phyloP scores from a whole-genome alignment of 2,113 vertebrate species.

The Strix uralensis region DNA sequence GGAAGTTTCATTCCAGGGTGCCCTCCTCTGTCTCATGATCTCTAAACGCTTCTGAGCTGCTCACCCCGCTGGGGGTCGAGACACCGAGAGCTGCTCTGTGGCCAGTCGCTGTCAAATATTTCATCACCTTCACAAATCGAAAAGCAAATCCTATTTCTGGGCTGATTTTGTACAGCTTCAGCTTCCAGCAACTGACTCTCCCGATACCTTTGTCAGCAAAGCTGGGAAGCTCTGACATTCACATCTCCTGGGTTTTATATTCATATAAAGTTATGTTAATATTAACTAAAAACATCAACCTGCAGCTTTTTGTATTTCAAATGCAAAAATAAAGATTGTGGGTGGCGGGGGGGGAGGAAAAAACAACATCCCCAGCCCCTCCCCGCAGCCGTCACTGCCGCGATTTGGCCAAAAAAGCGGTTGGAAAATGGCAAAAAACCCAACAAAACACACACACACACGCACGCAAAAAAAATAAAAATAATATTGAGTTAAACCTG shows the following conservation, averaged over 20 bases:
- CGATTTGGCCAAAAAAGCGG: too few relatives aligned
- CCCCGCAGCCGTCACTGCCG: too few relatives aligned
- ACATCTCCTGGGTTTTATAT: background rate
- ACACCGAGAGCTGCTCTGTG: background rate
- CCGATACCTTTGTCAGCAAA: background rate
- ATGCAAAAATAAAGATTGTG: too few relatives aligned
- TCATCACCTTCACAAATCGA: rapidly evolving
- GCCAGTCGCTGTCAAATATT: background rate
- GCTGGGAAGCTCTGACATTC: background rate
- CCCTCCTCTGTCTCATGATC: background rate
- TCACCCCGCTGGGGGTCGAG: background rate
- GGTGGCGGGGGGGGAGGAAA: too few relatives aligned
- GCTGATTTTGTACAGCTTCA: background rate
- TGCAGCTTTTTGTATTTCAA: too few relatives aligned
- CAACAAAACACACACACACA: too few relatives aligned
- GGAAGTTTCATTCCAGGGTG: background rate
- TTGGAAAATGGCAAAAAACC: too few relatives aligned
- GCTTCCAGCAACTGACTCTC: background rate
- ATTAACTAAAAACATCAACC: too few relatives aligned
- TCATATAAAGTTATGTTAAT: too few relatives aligned
- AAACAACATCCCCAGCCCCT: too few relatives aligned
- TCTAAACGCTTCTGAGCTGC: background rate
- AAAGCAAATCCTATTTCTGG: background rate
- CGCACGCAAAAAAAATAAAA: too few relatives aligned
- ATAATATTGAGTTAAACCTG: too few relatives aligned